Evolutionary conservation across 1,140 invertebrate genomes (phyloP), one percentile per base, ranked within the genome.

Genomic region (Luehdorfia chinensis): DNA sequence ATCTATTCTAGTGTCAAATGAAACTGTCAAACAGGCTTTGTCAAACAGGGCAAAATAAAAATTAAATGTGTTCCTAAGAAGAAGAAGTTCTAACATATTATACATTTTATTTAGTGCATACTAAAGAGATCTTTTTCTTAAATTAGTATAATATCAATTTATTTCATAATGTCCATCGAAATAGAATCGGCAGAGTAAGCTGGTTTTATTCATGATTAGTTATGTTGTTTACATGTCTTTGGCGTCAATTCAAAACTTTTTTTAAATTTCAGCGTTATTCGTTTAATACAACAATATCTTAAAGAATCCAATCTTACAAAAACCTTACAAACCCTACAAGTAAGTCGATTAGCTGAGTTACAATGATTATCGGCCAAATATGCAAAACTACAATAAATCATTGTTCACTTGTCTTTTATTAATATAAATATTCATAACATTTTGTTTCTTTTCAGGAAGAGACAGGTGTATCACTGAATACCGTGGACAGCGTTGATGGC

Each of bases 121-220:
- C n/a, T n/a, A n/a, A n/a, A n/a, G n/a, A n/a, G n/a, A n/a, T n/a
- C n/a, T n/a, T n/a, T n/a, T n/a, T n/a, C n/a, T n/a, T n/a, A n/a
- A n/a, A n/a, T n/a, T n/a, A n/a, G n/a, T n/a, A n/a, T 21, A 21
- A 21, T 2, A 21, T 21, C 2, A 21, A 6, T 3, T 21, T 21
- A 15, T 55, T 51, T 36, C 9, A 52, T 32, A 67, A 98, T 98
- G 96, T 97, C 97, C 43, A 97, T 99, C 55, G 97, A 99, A 94
- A 99, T 99, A 50, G 97, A 99, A 90, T 98, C 97, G 4, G 95
- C 96, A 8, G 97, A 99, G 97, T 98, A 89, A 93, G n/a, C n/a
- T n/a, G n/a, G n/a, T n/a, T n/a, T n/a, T 94, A 92, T 59, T 32
- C 13, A 19, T 36, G 4, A n/a, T 1, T 51, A 27, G 12, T 39